Evolutionary conservation across 2,797 vertebrate genomes (phyloP), one percentile per base, ranked within the genome.

Genomic region (Pangasius larnaudii): DNA sequence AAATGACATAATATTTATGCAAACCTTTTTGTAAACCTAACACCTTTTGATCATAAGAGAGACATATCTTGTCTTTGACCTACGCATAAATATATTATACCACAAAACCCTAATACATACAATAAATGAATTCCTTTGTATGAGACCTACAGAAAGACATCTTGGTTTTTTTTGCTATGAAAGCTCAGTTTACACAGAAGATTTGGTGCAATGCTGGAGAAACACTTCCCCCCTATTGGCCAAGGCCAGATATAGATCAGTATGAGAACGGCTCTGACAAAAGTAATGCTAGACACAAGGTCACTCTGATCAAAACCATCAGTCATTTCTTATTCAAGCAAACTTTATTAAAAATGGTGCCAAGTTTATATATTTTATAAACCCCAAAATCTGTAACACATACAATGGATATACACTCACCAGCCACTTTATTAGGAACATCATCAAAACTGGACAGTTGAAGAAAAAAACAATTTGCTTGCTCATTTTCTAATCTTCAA

Each of bases 181-280:
- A 92, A 93, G 94, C 93, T 95, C 91, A 65, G 84, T 88, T 94
- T 93, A 93, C 92, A n/a, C 82, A 89, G 92, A 92, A 91, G 89
- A 87, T 87, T 92, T 81, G 63, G 80, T 13, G 61, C 65, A 90
- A 82, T 91, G 91, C 77, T 83, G 87, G 53, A 88, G 67, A 69
- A 90, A 14, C 72, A 36, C 36, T n/a, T 8, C 67, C 22, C 49
- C 65, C 86, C 90, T 84, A 83, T 89, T 90, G 92, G 90, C 85
- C 88, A 88, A 36, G 88, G 81, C 80, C 88, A 78, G 88, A 89
- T 91, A 91, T 90, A 90, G 92, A 94, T 94, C 91, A 87, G 87
- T 85, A 77, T 89, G 67, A 87, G 89, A 91, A 92, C 11, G 19
- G 81, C 18, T 39, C 51, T 82, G 74, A 67, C 27, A 19, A 89